Base-by-base conservation (phyloP, 2,113 vertebrate species). In the Lagopus muta region DNA sequence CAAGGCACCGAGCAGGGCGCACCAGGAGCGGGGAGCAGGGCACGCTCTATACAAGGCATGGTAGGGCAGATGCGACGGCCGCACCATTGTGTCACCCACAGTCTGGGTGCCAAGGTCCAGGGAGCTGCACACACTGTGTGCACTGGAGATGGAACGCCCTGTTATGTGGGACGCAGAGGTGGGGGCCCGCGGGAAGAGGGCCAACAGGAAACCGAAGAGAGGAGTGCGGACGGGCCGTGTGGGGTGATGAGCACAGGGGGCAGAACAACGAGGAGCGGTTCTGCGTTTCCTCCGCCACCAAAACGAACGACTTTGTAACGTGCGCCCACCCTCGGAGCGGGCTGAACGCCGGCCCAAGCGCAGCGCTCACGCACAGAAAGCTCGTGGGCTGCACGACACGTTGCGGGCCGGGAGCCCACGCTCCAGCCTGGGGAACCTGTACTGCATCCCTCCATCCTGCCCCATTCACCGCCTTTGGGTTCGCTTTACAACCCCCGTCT, bases 341-440 rank as follows among this genome's bases (percentile, higher is more conserved):
- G 22, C 12, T 25, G 24, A 13, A 14, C 48, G 48, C 11, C 47
- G n/a, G 18, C 34, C 12, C 47, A 27, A 27, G n/a, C 66, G 25
- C 10, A 67, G 20, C n/a, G 2, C 36, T 18, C 18, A 5, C 4
- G 21, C 22, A 6, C 34, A 58, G 20, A 4, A 14, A 76, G 32
- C 30, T 48, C 58, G 11, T 2, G n/a, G 40, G 27, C 36, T 40
- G 27, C 1, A 0, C 4, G 36, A 8, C 22, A 8, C 3, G 4
- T 15, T 13, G 11, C 0, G 0, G 2, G 25, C 7, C 18, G 38
- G 32, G 60, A 60, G 57, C 12, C 5, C 78, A 5, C 6, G 0
- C 27, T 1, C 1, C 6, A 60, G 42, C 50, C 71, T 13, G 64
- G 16, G 13, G 60, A 69, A 66, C 0, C 38, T 38, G 13, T 22